Evolutionary conservation across 2,797 vertebrate genomes (phyloP), one percentile per base, ranked within the genome.

Genomic region (Chaunax sp.): DNA sequence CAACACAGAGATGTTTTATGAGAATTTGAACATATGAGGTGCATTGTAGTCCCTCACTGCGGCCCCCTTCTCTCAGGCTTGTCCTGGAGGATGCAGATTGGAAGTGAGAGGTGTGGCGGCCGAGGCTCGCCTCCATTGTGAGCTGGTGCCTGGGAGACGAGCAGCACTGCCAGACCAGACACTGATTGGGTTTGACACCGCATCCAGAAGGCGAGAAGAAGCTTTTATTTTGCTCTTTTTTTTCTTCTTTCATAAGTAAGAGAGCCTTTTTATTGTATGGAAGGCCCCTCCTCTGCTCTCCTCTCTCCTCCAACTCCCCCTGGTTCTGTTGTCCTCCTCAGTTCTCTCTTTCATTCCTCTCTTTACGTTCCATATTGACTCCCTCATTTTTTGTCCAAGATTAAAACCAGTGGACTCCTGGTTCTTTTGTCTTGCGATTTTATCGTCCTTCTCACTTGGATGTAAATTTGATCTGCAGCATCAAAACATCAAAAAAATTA

Each of bases 121-220:
- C 83, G 72, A 70, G 82, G 77, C 80, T 93, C 88, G 93, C 95
- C 83, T 88, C 87, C 85, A 90, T 98, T 98, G 96, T 98, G 95
- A 80, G 72, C 69, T 43, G 83, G 86, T 85, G 90, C 89, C 91
- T 91, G 90, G 87, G 87, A 91, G 91, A 90, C 89, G 80, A 85
- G 88, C 82, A 66, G 82, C 77, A 23, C 81, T 85, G 87, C 86
- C 86, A 87, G 71, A 60, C 70, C 90, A 89, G 95, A 94, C 95
- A 93, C 95, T 97, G 96, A 98, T 97, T 95, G 94, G 96, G 94
- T 95, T 95, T 98, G 97, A 98, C 96, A 98, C 96, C 94, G 94
- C 86, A 72, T 97, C 95, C 95, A 95, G 93, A 84, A 95, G 95
- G 95, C 93, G 93, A 95, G 95, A 94, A 94, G 84, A 91, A 88